phyloP scores from a whole-genome alignment of 1,140 invertebrate genomes.

The Zelostemma sp. region DNA sequence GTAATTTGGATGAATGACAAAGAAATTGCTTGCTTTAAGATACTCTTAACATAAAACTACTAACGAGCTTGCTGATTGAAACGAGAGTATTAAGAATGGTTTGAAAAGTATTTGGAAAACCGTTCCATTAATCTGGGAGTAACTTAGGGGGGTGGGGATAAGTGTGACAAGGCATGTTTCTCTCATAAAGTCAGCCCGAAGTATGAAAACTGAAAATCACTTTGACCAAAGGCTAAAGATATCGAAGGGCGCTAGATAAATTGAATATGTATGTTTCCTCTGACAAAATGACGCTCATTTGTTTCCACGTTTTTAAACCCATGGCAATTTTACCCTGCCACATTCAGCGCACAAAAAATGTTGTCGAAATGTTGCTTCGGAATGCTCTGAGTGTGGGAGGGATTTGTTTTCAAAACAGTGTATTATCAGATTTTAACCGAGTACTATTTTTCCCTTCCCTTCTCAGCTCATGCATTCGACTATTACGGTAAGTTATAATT shows the following conservation, averaged over 20 bases:
- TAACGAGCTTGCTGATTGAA: conserved; percentile 28
- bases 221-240: background rate
- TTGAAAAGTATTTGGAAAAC: conserved; percentile 20
- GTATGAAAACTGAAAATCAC: background rate
- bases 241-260: conserved; percentile 20
- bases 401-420: conserved; percentile 54
- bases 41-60: conserved; percentile 20
- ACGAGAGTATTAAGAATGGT: conserved; percentile 5
- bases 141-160: conserved; percentile 62
- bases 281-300: conserved; percentile 39
- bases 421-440: conserved; percentile 67
- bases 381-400: conserved; percentile 62
- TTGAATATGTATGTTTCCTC: conserved; percentile 72
- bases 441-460: conserved; percentile 76
- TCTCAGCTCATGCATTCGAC: conserved; percentile 95
- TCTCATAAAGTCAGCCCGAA: background rate
- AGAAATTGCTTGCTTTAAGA: conserved; percentile 34
- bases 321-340: conserved; percentile 54
- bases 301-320: conserved; percentile 28
- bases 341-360: conserved; percentile 55
- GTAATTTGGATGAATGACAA: conserved; percentile 10
- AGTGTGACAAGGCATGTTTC: conserved; percentile 70
- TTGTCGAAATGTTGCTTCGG: background rate
- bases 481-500: conserved; percentile 98
- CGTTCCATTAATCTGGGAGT: conserved; percentile 42